phyloP scores from a whole-genome alignment of 2,113 vertebrate species.

The Patagioenas fasciata region DNA sequence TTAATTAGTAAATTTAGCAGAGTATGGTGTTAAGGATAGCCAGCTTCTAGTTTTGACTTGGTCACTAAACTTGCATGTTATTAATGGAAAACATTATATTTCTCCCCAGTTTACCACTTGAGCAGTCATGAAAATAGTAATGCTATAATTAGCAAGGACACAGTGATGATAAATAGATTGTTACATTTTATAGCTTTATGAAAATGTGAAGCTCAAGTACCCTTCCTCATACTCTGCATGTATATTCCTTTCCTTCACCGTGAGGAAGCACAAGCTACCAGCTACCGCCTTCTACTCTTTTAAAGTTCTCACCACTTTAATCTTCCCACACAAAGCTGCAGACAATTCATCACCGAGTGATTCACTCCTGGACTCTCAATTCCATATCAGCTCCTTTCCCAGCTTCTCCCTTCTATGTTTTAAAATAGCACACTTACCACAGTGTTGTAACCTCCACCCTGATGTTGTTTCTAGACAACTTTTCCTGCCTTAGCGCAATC shows the following conservation, averaged over 20 bases:
- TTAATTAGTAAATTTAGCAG: neutral
- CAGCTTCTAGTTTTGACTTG: neutral
- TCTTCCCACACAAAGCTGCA: conserved; percentile 41
- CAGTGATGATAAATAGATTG: neutral
- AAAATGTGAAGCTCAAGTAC: neutral
- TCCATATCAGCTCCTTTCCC: neutral
- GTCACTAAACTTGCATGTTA: neutral
- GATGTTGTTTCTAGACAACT: neutral
- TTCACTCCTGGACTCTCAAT: conserved; percentile 13
- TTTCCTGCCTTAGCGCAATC: neutral
- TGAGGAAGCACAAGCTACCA: neutral
- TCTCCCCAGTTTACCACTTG: neutral
- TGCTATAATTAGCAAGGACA: neutral
- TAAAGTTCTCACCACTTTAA: neutral
- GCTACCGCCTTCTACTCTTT: neutral
- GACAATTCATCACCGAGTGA: neutral
- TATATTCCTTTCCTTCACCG: neutral
- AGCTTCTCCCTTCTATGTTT: neutral
- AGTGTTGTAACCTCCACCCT: neutral
- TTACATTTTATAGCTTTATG: neutral
- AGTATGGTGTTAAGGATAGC: neutral
- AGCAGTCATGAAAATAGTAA: neutral
- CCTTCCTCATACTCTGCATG: neutral
- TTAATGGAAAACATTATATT: neutral
- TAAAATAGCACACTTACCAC: conserved; percentile 32